Base-by-base conservation (phyloP, 2,888 invertebrate species). In the Myopa testacea region DNA sequence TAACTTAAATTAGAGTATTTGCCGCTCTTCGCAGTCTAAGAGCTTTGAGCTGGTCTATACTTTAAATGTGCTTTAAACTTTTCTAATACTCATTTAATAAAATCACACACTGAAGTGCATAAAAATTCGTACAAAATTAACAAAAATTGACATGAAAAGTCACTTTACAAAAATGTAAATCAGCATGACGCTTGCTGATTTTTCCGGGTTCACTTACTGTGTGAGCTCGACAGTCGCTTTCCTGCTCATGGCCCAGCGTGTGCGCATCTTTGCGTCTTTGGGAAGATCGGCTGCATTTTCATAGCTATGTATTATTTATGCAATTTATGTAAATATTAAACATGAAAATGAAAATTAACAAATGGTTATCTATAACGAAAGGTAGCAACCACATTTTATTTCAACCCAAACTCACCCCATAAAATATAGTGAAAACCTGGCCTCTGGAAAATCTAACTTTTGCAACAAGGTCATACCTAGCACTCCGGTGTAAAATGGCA, bases 161-260 rank as follows among this genome's bases (percentile, higher is more conserved):
- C n/a, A n/a, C n/a, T n/a, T n/a, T n/a, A n/a, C n/a, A 26, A 26
- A 26, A 26, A 26, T 26, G 26, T 26, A 26, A 26, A 26, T 26
- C 26, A 26, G 2, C 26, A 26, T 26, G 26, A 45, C 45, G 45
- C 6, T 45, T 45, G 6, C 6, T 45, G 10, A 3, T 45, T 10
- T 8, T 8, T 3, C 26, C 45, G 1, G 10, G 6, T 45, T 45
- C 19, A 82, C 94, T 92, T 90, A 98, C 98, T 98, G 96, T 8
- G 98, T 98, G 63, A 98, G 90, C 89, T 98, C 98, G 83, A 98
- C 87, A 0, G 97, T 96, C 4, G 95, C 97, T 87, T 94, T 96
- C 82, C 95, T 93, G 0, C 92, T 92, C 87, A 96, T 92, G 0
- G 96, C 93, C 96, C 96, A 98, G 75, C 91, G 90, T 0, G 91